Percentiles rank a stretch among this genome's conserved stretches.
Conservation (phyloP, 2,113 vertebrate genomes). For the Cacatua alba region DNA sequence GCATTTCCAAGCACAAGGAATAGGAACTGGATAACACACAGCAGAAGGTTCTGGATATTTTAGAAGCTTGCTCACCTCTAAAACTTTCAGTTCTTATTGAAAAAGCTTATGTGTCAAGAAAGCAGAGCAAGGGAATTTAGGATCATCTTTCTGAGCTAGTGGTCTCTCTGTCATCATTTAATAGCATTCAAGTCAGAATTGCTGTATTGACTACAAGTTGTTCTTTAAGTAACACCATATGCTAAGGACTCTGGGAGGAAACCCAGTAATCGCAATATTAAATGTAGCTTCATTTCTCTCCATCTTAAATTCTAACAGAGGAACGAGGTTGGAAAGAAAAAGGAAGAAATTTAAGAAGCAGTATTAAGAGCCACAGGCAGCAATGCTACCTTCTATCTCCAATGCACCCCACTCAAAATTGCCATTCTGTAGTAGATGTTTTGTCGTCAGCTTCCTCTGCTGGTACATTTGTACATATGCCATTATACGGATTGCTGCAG, state of each 20-base stretch:
- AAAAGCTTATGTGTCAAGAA: background rate
- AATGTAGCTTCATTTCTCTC: background rate
- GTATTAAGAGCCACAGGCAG: background rate
- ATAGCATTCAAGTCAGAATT: background rate
- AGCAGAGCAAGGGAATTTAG: background rate
- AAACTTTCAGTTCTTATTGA: background rate
- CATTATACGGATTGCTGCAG: accelerated
- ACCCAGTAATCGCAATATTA: background rate
- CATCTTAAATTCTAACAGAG: background rate
- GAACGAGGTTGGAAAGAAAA: background rate
- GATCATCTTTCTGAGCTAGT: background rate
- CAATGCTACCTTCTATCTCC: background rate
- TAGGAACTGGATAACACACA: background rate
- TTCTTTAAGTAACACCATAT: background rate
- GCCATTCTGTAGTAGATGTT: background rate
- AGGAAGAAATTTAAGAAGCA: background rate
- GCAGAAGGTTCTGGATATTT: background rate
- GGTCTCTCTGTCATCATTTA: background rate
- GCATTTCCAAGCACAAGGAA: background rate
- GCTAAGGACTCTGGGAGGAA: background rate
- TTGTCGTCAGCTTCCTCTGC: background rate
- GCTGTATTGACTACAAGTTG: background rate
- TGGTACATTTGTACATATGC: background rate
- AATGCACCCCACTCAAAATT: background rate
- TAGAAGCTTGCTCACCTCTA: background rate